Evolutionary conservation across 2,113 vertebrate genomes (phyloP).

Genomic region (Gila orcuttii): DNA sequence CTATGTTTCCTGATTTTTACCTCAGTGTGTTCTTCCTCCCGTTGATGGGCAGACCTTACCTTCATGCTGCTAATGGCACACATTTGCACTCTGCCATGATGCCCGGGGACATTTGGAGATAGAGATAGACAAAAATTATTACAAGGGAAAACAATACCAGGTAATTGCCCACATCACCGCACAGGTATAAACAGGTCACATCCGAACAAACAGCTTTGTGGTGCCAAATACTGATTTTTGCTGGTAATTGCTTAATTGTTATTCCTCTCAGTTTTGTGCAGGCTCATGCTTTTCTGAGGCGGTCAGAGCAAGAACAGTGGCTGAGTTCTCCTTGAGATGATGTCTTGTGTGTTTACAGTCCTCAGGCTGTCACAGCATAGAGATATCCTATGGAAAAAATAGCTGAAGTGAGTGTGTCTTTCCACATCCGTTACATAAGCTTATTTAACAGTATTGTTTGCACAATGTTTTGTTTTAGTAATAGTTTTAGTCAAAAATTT

Average conservation of each 20-base stretch:
- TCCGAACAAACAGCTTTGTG: conserved; percentile 30
- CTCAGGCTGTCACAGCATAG: neutral
- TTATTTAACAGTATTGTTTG: neutral
- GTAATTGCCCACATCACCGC: conserved; percentile 25
- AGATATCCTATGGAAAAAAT: neutral
- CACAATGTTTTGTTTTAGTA: neutral
- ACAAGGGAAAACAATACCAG: conserved; percentile 16
- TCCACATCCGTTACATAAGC: neutral
- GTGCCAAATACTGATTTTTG: conserved; percentile 38
- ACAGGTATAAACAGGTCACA: conserved; percentile 18
- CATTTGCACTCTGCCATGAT: conserved; percentile 8
- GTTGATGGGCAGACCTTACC: conserved; percentile 8
- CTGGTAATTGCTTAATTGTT: conserved; percentile 38
- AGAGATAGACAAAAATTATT: conserved; percentile 2
- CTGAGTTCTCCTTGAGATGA: conserved; percentile 6
- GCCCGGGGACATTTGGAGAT: conserved; percentile 13
- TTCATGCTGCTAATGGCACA: neutral
- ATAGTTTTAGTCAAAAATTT: neutral
- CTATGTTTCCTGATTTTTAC: neutral
- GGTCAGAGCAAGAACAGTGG: conserved; percentile 2
- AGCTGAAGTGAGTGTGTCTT: neutral
- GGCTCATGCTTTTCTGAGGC: neutral
- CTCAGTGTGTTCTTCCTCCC: conserved; percentile 6
- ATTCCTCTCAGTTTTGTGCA: conserved; percentile 28
- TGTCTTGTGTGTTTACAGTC: neutral